Evolutionary conservation across 2,797 vertebrate genomes (phyloP), one percentile per base, ranked within the genome.

Genomic region (Chaetodon trifasciatus): DNA sequence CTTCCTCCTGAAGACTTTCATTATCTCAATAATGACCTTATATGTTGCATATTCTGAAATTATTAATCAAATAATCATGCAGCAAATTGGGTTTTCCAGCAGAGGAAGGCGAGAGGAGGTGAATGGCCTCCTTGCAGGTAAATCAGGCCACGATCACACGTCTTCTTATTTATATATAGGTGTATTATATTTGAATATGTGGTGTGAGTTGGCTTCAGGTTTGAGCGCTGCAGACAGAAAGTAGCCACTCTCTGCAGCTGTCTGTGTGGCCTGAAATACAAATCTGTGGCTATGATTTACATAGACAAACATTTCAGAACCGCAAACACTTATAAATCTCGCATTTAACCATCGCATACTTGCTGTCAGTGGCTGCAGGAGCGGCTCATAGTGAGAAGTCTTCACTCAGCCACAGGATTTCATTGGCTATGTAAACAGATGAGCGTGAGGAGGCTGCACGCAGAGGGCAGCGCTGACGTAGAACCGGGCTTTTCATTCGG

Each of bases 231-330:
- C 49, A 76, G 76, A 61, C 53, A 23, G 58, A 76, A 53, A 37
- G 47, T 12, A 40, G 32, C n/a, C 32, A 8, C 61, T 47, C 24
- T 66, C 1, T 21, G 62, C 79, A 61, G 40, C 28, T 53, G 66
- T 70, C 77, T 53, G 73, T 76, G 83, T 71, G 75, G 81, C 79
- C 83, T 47, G 1, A 81, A 79, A 78, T 47, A 49, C 28, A 66
- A 74, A 76, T 70, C 32, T 52, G 64, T 6, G 79, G 79, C 61
- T 8, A 13, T 3, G 28, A 61, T 92, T 78, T 83, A 72, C 76
- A 86, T 78, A 73, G 16, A 60, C 74, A 86, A 91, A 91, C 78
- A 83, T 74, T 77, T 81, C 6, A 58, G 23, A 68, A 70, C 60
- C 73, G 65, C 49, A 66, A 44, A 49, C 61, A 75, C 72, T 70